Conservation (phyloP, 53 echinoderm and acorn worm genomes). For the Crossaster papposus region DNA sequence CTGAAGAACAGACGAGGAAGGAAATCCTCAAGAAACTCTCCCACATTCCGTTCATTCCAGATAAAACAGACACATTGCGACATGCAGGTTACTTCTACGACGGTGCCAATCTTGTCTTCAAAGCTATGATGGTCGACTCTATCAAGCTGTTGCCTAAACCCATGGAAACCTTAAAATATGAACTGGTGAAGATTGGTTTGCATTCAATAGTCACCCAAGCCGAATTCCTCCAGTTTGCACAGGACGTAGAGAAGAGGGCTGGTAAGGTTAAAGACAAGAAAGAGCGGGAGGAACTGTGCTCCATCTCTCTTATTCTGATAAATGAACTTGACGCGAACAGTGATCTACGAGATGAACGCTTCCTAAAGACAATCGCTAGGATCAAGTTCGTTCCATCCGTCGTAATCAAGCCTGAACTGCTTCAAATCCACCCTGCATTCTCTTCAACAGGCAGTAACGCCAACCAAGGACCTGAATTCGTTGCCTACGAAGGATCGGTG, state of each 20-base stretch:
- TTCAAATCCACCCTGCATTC: constrained; percentile 50
- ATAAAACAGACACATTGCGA: not conserved
- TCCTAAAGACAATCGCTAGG: constrained; percentile 3
- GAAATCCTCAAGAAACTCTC: constrained; percentile 17
- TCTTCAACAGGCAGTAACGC: not conserved
- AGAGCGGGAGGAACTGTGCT: not conserved
- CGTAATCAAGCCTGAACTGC: constrained; percentile 1
- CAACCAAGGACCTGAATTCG: not conserved
- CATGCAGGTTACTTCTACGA: constrained; percentile 52
- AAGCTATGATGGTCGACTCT: constrained; percentile 37
- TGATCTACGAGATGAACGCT: not conserved
- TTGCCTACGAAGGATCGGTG: constrained; percentile 47
- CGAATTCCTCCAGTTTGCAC: constrained; percentile 10
- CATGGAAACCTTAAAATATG: not conserved
- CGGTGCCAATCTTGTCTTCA: constrained; percentile 42
- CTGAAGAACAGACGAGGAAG: not conserved
- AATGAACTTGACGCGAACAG: constrained; percentile 12
- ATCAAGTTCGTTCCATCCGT: constrained; percentile 61
- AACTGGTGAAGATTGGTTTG: constrained; percentile 31
- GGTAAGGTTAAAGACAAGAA: not conserved
- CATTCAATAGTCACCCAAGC: constrained; percentile 2
- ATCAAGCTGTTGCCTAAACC: not conserved
- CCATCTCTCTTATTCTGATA: constrained; percentile 1
- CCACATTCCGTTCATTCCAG: constrained; percentile 25
- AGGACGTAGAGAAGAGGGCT: constrained; percentile 7